Evolutionary conservation across 2,797 vertebrate species (phyloP), one percentile per base, ranked within the genome.

Genomic region (Phylloscopus collybita): DNA sequence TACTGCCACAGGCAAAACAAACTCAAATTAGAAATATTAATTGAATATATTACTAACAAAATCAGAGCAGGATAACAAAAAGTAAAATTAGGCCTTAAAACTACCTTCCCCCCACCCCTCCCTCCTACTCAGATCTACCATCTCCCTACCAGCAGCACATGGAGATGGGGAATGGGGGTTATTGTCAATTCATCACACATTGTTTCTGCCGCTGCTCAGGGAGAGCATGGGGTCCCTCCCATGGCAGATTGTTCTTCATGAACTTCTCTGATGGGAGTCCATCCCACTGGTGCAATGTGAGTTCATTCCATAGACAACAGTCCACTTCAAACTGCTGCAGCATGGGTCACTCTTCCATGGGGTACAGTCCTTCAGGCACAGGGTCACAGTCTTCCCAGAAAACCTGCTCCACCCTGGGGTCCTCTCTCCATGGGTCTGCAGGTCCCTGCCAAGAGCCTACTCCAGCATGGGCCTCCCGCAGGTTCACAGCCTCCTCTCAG

Each of bases 61-160:
- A 53, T n/a, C 29, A 53, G 38, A 76, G 10, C 29, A 76, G 23
- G 27, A 13, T 29, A 45, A 61, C 14, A 32, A 61, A 27, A 86
- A 53, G 15, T 76, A 53, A 61, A 69, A 69, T 45, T 53, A 67
- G 29, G 38, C 27, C 32, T 60, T 67, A n/a, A 86, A 86, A 53
- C 13, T 5, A 61, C 32, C 26, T 67, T 51, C 5, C 7, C 3
- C 4, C 22, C 14, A 30, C 10, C 9, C 4, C 22, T 38, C 13
- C 27, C 2, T 13, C 29, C 27, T 85, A 53, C n/a, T 44, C 62
- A 53, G n/a, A 5, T 53, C 13, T n/a, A n/a, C 38, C 0, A 0
- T n/a, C 38, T 60, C n/a, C n/a, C 47, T 32, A 16, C n/a, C 12
- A 53, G 19, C 1, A 0, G 16, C 9, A 45, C 23, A 17, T 0